Evolutionary conservation across 2,113 vertebrate species (phyloP), one percentile per base, ranked within the genome.

Genomic region (Pygoscelis antarcticus): DNA sequence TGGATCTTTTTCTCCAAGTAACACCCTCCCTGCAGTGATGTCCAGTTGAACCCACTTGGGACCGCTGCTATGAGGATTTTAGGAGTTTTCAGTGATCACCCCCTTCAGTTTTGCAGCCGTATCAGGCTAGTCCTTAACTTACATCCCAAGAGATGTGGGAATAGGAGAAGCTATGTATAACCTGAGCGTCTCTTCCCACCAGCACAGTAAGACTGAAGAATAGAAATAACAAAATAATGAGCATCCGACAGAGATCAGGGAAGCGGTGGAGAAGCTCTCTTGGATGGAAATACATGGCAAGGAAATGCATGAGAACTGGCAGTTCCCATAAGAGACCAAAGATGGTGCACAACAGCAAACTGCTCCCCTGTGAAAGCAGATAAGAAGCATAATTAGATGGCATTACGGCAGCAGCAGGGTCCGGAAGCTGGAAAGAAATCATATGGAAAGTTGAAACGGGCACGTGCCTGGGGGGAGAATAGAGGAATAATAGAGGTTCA

Each of bases 321-420:
- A 85, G 95, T n/a, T 95, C 96, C 95, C 96, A 91, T 78, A 96
- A 96, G 93, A 88, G 84, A 49, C 75, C 71, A 77, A 91, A 93
- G 87, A 96, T 40, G 82, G 78, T 85, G 78, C 84, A 83, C 84
- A 92, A 88, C 96, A 96, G 89, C 87, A 91, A 91, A 91, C 75
- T 88, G 90, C 71, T 96, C 87, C 93, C 82, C 25, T 44, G 30
- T 54, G 82, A 69, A 83, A 90, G 96, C 70, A 83, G 95, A 94
- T 96, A 95, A 96, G 95, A 77, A 95, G 92, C 78, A 72, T 96
- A 97, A 96, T 92, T 92, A 93, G 90, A 83, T 89, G 96, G 87
- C 49, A 46, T 89, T 94, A 61, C 4, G 0, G 95, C 13, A 0
- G 54, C 71, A 77, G 62, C 25, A 5, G 78, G 49, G 40, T 38